Conservation (phyloP, 1,140 invertebrate genomes). For the Drosophila yakuba region DNA sequence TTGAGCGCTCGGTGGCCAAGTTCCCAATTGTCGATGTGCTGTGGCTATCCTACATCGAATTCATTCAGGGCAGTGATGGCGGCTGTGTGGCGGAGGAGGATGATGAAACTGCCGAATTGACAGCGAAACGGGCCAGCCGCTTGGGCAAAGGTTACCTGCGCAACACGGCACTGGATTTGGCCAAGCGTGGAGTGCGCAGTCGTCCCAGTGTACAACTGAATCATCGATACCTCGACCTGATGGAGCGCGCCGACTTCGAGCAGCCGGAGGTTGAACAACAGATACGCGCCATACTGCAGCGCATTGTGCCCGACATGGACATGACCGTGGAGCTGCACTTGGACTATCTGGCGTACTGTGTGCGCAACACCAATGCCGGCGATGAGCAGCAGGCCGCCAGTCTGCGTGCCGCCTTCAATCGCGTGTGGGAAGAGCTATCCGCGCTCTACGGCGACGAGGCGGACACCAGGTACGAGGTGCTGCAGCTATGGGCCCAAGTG, state of each 20-base stretch:
- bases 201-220: constrained; percentile 30
- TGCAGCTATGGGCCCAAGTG: constrained; percentile 76
- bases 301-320: constrained; percentile 3
- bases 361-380: constrained; percentile 29
- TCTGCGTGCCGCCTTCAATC: constrained; percentile 60
- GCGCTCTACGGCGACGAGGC: constrained; percentile 67
- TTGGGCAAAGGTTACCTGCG: constrained; percentile 32
- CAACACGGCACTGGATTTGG: constrained; percentile 27
- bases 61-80: constrained; percentile 14
- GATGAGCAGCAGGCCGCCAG: constrained; percentile 25
- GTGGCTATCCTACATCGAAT: constrained; percentile 56
- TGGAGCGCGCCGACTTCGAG: constrained; percentile 24
- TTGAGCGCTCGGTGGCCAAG: constrained; percentile 42
- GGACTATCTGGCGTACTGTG: constrained; percentile 59
- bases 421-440: constrained; percentile 68
- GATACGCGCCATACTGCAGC: constrained; percentile 9
- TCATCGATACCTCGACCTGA: constrained; percentile 43
- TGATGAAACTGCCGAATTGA: neutral
- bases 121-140: neutral
- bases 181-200: constrained; percentile 22
- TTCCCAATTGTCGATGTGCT: constrained; percentile 33
- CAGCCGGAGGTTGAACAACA: constrained; percentile 22
- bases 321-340: constrained; percentile 57
- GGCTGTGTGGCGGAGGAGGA: neutral
- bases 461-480: constrained; percentile 72